Conservation (phyloP, 2,888 invertebrate genomes). For the Exocentrus adspersus region DNA sequence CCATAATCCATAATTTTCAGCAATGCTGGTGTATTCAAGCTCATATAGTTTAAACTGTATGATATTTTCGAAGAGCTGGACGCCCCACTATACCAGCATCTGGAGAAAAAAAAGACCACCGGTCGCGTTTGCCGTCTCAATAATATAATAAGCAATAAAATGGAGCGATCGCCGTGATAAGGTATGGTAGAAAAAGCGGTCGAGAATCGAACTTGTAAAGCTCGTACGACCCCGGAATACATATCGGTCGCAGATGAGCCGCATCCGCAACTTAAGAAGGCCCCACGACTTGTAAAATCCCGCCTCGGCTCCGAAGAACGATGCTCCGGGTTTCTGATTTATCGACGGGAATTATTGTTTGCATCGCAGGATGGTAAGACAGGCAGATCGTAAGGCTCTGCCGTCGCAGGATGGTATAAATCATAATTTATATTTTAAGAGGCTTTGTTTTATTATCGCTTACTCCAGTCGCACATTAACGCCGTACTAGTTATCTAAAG, state of each 20-base stretch:
- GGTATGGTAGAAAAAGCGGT: slow-evolving; percentile 47
- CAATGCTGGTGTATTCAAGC: too few species aligned
- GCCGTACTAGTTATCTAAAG: too few species aligned
- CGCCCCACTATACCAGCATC: slow-evolving; percentile 30
- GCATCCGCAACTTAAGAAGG: slow-evolving; percentile 41
- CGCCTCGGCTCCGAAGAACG: slow-evolving; percentile 33
- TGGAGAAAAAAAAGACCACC: slow-evolving; percentile 48
- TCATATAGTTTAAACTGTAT: too few species aligned
- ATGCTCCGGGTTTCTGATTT: slow-evolving; percentile 48
- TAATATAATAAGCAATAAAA: slow-evolving; percentile 55
- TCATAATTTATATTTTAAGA: too few species aligned
- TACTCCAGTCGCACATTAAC: too few species aligned
- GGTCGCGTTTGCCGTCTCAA: slow-evolving; percentile 46
- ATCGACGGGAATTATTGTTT: slow-evolving; percentile 49
- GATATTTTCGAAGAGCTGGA: not conserved
- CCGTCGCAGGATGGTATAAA: too few species aligned
- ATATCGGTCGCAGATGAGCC: slow-evolving; percentile 45
- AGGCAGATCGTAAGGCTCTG: too few species aligned
- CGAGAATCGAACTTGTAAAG: slow-evolving; percentile 47
- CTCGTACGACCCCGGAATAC: slow-evolving; percentile 48
- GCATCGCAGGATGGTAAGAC: slow-evolving; percentile 40
- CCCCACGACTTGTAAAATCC: slow-evolving; percentile 35
- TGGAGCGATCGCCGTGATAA: slow-evolving; percentile 51
- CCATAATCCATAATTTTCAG: too few species aligned
- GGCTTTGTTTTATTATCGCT: too few species aligned